These are phyloP conservation scores for Furnarius figulus DNA, from an alignment of 2,113 vertebrate genomes.

Conservation along the genomic window DNA sequence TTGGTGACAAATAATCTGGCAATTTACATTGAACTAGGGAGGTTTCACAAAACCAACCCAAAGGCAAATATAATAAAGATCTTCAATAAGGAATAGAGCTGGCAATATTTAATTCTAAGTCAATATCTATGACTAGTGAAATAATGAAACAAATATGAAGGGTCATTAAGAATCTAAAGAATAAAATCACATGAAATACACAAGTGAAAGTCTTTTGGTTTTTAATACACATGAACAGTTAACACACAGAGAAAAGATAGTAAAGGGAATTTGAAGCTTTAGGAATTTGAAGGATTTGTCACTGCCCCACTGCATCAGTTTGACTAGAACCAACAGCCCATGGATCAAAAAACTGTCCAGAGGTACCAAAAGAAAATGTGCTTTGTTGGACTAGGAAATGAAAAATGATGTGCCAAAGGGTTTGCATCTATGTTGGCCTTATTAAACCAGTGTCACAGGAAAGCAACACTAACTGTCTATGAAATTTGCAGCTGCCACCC, in stretches of 20 bases:
- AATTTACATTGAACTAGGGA: conserved; percentile 10
- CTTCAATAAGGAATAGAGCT: conserved; percentile 21
- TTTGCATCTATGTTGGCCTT: neutral
- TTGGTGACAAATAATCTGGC: conserved; percentile 39
- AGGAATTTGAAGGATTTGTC: neutral
- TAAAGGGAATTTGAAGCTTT: neutral
- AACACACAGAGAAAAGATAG: neutral
- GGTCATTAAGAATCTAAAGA: neutral
- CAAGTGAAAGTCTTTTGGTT: neutral
- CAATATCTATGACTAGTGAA: neutral
- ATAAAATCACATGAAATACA: neutral
- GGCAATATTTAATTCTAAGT: conserved; percentile 23
- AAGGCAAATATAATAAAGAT: conserved; percentile 33
- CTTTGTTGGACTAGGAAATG: neutral
- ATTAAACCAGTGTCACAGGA: conserved; percentile 11
- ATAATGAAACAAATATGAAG: conserved; percentile 15
- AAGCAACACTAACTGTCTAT: neutral
- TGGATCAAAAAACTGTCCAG: neutral
- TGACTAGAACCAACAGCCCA: neutral
- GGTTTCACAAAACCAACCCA: conserved; percentile 8
- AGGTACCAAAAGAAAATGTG: neutral
- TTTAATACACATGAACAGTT: neutral
- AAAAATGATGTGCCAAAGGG: neutral
- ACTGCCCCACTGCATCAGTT: neutral
- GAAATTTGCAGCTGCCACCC: conserved; percentile 1